phyloP scores from a whole-genome alignment of 2,888 invertebrate species.

The Cosmia pyralina region DNA sequence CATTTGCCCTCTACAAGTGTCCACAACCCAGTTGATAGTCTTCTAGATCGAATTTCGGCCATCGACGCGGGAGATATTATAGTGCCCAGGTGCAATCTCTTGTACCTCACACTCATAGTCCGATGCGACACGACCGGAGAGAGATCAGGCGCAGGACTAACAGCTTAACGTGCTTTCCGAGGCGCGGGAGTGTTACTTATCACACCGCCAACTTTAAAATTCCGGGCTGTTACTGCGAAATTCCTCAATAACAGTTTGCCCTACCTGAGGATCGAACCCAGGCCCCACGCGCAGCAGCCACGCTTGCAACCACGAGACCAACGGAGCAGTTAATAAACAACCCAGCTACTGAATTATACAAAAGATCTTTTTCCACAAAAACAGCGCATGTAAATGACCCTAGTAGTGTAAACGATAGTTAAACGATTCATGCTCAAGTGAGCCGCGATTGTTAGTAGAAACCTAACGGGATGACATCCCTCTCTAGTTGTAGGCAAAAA shows the following conservation, averaged over 20 bases:
- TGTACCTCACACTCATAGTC: too few species aligned
- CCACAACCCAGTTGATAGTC: neutral
- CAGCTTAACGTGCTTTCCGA: neutral
- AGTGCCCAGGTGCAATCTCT: neutral
- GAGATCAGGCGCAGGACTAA: neutral
- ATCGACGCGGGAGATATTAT: neutral
- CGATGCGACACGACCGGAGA: neutral
- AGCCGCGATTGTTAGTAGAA: slow-evolving; percentile 69
- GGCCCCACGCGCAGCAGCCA: neutral
- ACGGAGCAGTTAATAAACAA: neutral
- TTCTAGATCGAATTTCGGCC: neutral
- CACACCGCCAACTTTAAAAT: neutral
- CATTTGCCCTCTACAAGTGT: neutral
- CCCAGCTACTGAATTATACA: neutral
- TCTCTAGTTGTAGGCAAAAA: slow-evolving; percentile 76
- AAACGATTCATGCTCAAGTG: slow-evolving; percentile 63
- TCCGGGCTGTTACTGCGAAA: too few species aligned
- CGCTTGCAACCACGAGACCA: neutral
- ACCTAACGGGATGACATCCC: slow-evolving; percentile 78
- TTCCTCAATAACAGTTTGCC: too few species aligned
- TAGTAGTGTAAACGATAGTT: slow-evolving; percentile 57
- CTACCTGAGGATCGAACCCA: neutral
- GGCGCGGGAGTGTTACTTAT: neutral
- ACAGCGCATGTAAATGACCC: slow-evolving; percentile 43
- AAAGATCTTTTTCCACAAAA: slow-evolving; percentile 19